phyloP scores from a whole-genome alignment of 1,140 invertebrate species.

The Drosophila carrolli region DNA sequence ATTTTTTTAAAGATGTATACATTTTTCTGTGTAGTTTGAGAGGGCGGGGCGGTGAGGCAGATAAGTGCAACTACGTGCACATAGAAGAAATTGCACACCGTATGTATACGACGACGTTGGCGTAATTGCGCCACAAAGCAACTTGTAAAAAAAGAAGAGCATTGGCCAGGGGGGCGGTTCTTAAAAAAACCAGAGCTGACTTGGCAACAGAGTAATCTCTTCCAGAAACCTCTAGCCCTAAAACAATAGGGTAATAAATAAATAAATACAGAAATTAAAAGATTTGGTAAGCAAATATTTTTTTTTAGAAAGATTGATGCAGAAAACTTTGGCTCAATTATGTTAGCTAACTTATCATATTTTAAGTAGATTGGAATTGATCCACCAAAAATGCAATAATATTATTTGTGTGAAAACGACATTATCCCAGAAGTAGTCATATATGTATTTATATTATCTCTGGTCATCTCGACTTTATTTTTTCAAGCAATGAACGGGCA shows the following conservation, averaged over 20 bases:
- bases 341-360: no score
- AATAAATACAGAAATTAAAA: no score
- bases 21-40: constrained; percentile 2
- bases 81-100: constrained; percentile 75
- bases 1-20: no score
- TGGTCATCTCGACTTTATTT: neutral
- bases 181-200: neutral
- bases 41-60: constrained; percentile 17
- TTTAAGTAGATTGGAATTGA: no score
- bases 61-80: constrained; percentile 69
- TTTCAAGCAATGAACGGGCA: constrained; percentile 6
- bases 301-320: no score
- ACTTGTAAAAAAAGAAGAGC: neutral
- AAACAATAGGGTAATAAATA: neutral
- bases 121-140: constrained; percentile 56
- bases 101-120: constrained; percentile 29
- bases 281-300: no score
- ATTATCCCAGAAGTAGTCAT: no score
- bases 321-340: no score
- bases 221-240: neutral
- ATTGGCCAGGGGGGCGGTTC: neutral
- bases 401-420: no score
- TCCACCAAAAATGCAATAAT: no score
- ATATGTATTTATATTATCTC: no score
- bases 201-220: neutral